Base-by-base conservation (phyloP, 2,888 invertebrate genomes). In the Drosophila mayaguana region DNA sequence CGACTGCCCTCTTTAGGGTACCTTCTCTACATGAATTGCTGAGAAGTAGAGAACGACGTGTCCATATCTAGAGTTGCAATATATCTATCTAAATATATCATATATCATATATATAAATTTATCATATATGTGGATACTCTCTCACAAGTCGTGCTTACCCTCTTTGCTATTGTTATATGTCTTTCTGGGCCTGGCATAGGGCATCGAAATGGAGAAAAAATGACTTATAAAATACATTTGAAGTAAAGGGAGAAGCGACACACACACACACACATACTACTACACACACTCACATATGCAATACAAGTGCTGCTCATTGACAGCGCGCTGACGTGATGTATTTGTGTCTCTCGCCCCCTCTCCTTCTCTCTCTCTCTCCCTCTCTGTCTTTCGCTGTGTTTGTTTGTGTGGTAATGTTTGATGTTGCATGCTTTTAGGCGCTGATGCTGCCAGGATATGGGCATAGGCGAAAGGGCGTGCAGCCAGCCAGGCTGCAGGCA, bases 241-340 rank as follows among this genome's bases (percentile, higher is more conserved):
- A 12, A 54, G 72, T 34, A 64, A 63, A 46, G 61, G 38, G 48
- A 61, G 50, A 45, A 36, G 43, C 32, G 45, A 36, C 56, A 45
- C 22, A 50, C 16, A 25, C 18, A 38, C 34, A 45, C 36, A 34
- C 12, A 16, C 34, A 42, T 20, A n/a, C n/a, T n/a, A n/a, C n/a
- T n/a, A 34, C 7, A 4, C 50, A 43, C 34, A 7, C 43, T 18
- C 42, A 55, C 42, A 55, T 18, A 59, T 16, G 64, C 74, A 72
- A 69, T 73, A 70, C 87, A 81, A 81, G 89, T 88, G 81, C 61
- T 64, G 76, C 84, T 88, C 87, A 84, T 84, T 88, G 84, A 86
- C 89, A 88, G 83, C 83, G 53, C 79, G 74, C 76, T 83, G 81
- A 88, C 83, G 86, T 84, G 84, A 86, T 83, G 89, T 83, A 79